Evolutionary conservation across 2,888 invertebrate genomes (phyloP).

Genomic region (Brachypterus glaber): DNA sequence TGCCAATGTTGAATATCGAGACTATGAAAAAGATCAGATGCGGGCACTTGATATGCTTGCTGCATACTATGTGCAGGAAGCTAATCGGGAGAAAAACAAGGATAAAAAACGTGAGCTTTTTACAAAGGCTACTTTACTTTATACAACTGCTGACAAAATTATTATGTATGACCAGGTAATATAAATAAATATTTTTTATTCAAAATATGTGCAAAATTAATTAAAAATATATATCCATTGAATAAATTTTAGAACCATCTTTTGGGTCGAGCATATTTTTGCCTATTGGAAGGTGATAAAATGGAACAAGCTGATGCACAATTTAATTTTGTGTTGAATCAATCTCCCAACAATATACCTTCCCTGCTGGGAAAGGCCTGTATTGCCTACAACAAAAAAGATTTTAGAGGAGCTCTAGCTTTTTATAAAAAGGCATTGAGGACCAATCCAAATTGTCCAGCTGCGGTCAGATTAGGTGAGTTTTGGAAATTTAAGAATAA

Average conservation of each 20-base stretch:
- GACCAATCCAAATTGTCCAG: slow-evolving; percentile 94
- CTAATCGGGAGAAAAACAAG: slow-evolving; percentile 89
- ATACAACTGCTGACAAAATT: slow-evolving; percentile 97
- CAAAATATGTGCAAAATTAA: slow-evolving; percentile 9
- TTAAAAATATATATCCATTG: slow-evolving; percentile 7
- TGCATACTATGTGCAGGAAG: slow-evolving; percentile 95
- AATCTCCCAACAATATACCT: slow-evolving; percentile 91
- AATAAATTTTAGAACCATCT: slow-evolving; percentile 71
- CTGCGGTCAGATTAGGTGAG: slow-evolving; percentile 71
- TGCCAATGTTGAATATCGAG: slow-evolving; percentile 76
- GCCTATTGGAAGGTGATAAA: slow-evolving; percentile 95
- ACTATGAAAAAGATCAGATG: slow-evolving; percentile 97
- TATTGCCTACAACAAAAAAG: slow-evolving; percentile 96
- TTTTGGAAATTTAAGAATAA: slow-evolving; percentile 9
- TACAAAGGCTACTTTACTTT: slow-evolving; percentile 92
- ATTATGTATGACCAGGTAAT: slow-evolving; percentile 97
- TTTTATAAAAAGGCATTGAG: slow-evolving; percentile 96
- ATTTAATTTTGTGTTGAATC: slow-evolving; percentile 97
- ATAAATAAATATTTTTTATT: slow-evolving; percentile 2
- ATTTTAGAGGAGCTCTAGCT: slow-evolving; percentile 87
- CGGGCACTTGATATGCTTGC: slow-evolving; percentile 95
- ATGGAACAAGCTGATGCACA: slow-evolving; percentile 99
- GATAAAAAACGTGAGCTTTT: slow-evolving; percentile 91
- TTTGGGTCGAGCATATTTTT: slow-evolving; percentile 95
- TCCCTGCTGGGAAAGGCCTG: slow-evolving; percentile 97